phyloP scores from a whole-genome alignment of 2,113 vertebrate genomes.

The Rhegmatorhina hoffmannsi region DNA sequence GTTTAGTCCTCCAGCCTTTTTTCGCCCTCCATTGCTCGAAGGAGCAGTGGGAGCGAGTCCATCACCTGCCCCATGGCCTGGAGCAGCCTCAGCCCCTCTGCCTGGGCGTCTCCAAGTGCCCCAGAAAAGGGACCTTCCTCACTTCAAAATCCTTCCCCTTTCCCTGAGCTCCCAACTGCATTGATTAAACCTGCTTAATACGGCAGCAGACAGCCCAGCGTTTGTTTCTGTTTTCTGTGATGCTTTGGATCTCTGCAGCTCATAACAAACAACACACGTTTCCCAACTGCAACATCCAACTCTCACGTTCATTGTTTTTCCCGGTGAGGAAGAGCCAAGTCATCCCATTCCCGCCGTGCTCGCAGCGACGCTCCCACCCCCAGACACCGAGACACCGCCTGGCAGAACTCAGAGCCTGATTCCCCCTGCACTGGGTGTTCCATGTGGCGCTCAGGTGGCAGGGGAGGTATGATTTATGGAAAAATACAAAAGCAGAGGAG shows the following conservation, averaged over 20 bases:
- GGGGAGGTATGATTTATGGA: background rate
- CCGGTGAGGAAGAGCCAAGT: background rate
- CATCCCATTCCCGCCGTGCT: background rate
- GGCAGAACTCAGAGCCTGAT: rapidly evolving
- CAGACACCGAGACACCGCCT: background rate
- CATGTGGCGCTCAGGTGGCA: rapidly evolving
- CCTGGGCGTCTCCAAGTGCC: background rate
- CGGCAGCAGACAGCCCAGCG: background rate
- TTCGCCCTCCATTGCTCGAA: rapidly evolving
- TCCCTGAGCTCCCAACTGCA: rapidly evolving
- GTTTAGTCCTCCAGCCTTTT: background rate
- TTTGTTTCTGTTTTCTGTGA: background rate
- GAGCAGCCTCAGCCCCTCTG: background rate
- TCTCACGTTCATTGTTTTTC: background rate
- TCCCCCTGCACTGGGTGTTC: rapidly evolving
- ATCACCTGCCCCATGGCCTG: rapidly evolving
- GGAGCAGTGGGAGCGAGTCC: background rate
- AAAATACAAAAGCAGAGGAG: background rate
- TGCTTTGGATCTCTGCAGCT: background rate
- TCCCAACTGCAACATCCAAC: rapidly evolving
- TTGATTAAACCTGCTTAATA: rapidly evolving
- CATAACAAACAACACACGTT: rapidly evolving
- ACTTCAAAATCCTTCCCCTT: background rate
- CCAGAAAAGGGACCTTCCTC: background rate
- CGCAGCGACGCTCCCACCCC: rapidly evolving